A percentile compares a stretch with the other conserved stretches of the same genome.
Evolutionary conservation across 2,797 vertebrate species (phyloP).

Genomic region (Dallia pectoralis): DNA sequence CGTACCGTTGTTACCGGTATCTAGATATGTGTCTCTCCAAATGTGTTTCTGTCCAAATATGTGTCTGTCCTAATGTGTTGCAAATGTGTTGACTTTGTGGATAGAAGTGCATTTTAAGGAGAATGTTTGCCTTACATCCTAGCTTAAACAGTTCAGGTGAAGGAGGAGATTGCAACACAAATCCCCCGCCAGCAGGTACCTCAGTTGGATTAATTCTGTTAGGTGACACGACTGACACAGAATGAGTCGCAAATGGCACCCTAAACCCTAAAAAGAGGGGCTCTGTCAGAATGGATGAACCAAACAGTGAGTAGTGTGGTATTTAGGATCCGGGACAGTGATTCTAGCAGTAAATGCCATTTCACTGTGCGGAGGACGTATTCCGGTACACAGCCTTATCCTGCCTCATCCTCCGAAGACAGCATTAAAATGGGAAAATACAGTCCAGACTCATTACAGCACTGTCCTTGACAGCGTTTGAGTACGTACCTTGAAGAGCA

Average conservation of each 20-base stretch:
- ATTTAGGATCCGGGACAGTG: slow-evolving; percentile 1
- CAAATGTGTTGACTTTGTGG: slow-evolving; percentile 56
- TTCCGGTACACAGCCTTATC: slow-evolving; percentile 21
- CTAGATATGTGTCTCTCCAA: neutral
- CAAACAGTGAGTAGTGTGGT: neutral
- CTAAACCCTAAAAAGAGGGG: neutral
- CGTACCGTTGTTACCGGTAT: neutral
- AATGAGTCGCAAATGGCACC: neutral
- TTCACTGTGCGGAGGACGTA: slow-evolving; percentile 14
- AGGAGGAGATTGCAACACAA: slow-evolving; percentile 25
- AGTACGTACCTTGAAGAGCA: slow-evolving; percentile 36
- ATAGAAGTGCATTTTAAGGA: slow-evolving; percentile 31
- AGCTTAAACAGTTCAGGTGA: slow-evolving; percentile 9
- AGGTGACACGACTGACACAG: slow-evolving; percentile 25
- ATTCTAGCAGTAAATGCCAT: slow-evolving; percentile 27
- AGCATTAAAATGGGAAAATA: slow-evolving; percentile 23
- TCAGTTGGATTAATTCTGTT: slow-evolving; percentile 22
- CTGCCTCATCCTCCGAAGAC: slow-evolving; percentile 19
- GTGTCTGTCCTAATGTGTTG: slow-evolving; percentile 1
- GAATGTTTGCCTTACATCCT: slow-evolving; percentile 5
- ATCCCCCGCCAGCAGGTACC: slow-evolving; percentile 18
- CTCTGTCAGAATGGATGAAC: neutral
- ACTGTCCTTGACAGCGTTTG: slow-evolving; percentile 27
- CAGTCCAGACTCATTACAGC: slow-evolving; percentile 23
- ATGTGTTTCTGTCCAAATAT: neutral